Evolutionary conservation across 2,113 vertebrate species (phyloP).

Genomic region (Alethe diademata): DNA sequence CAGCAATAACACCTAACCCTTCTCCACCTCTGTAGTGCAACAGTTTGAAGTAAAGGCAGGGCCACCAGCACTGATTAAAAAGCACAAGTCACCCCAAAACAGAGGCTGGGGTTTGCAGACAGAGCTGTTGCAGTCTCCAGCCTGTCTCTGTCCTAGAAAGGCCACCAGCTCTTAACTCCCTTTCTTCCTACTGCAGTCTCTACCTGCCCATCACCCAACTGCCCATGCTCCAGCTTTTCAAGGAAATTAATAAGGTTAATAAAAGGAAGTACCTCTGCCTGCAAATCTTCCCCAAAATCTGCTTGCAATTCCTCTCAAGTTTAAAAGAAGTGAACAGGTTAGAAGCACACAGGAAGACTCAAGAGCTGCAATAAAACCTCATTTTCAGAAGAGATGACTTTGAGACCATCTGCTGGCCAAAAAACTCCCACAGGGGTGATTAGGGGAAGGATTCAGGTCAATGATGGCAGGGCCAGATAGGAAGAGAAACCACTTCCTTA

Average conservation of each 20-base stretch:
- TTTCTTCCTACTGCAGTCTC: background rate
- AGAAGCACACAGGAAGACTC: background rate
- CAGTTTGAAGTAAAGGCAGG: background rate
- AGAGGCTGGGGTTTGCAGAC: background rate
- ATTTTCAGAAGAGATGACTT: background rate
- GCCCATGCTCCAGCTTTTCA: background rate
- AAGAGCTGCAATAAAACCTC: background rate
- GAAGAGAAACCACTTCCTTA: background rate
- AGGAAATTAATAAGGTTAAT: background rate
- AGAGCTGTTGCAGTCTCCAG: background rate
- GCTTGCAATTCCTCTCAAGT: background rate
- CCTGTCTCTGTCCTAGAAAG: background rate
- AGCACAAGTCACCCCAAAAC: background rate
- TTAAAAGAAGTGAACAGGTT: background rate
- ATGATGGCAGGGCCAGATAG: background rate
- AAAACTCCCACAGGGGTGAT: background rate
- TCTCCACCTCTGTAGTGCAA: background rate
- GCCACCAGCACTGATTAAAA: background rate
- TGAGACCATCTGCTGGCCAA: background rate
- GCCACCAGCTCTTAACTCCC: background rate
- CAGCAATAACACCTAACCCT: background rate
- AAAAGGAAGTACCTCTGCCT: background rate
- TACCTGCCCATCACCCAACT: background rate
- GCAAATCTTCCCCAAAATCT: background rate
- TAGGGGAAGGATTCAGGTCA: background rate